Conservation (phyloP, 2,797 vertebrate genomes). For the Psittacula derbiana region DNA sequence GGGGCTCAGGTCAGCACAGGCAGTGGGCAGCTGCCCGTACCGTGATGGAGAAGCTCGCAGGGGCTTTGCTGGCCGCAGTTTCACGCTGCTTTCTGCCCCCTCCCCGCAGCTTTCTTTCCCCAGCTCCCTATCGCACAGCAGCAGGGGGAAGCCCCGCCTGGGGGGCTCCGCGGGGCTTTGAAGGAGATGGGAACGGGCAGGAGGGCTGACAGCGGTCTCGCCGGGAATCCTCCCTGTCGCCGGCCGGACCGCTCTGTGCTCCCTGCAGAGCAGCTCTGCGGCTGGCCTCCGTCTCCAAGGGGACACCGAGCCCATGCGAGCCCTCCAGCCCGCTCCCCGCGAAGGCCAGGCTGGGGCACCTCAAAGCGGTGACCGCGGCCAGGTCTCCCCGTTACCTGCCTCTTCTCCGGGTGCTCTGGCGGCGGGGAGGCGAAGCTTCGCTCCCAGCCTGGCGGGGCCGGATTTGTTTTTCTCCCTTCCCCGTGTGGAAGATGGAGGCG, state of each 20-base stretch:
- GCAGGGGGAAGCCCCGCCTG: not conserved
- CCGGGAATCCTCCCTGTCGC: not conserved
- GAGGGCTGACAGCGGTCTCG: not conserved
- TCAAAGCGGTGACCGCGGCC: accelerated
- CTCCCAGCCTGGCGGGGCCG: not conserved
- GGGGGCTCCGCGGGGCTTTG: not conserved
- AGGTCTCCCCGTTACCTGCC: not conserved
- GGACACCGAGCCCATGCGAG: not conserved
- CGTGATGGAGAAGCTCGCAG: not conserved
- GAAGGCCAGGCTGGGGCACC: not conserved
- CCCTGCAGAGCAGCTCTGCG: not conserved
- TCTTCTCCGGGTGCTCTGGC: accelerated
- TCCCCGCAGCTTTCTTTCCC: not conserved
- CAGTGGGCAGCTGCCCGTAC: accelerated
- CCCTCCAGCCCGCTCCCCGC: accelerated
- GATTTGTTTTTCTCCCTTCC: not conserved
- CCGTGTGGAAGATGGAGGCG: not conserved
- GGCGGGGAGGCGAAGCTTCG: not conserved
- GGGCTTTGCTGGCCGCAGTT: not conserved
- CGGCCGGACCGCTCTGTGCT: accelerated
- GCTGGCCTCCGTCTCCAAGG: not conserved
- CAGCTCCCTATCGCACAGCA: accelerated
- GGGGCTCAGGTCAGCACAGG: not conserved
- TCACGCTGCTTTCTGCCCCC: not conserved
- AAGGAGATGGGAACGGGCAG: not conserved